Percentiles rank a stretch among this genome's conserved stretches.
phyloP scores from a whole-genome alignment of 92 coral and sea anemone species.

The Umimayanthus kanabou region DNA sequence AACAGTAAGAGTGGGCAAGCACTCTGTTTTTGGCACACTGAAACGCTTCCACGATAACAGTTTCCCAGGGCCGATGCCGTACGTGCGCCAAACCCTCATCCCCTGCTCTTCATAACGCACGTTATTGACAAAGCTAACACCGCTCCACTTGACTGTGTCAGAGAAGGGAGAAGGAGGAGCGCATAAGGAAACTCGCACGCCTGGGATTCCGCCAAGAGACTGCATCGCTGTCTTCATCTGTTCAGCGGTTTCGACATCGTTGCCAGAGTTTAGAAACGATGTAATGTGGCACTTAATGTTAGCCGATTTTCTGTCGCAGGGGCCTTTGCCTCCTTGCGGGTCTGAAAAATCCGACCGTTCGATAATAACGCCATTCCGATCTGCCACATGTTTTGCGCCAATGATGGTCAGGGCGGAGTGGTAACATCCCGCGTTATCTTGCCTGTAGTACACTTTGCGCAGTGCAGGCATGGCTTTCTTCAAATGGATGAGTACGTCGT shows the following conservation, averaged over 20 bases:
- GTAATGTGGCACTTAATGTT: constrained; percentile 12
- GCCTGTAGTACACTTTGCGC: no score
- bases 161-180: neutral
- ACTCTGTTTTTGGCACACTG: no score
- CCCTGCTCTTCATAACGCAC: neutral
- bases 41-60: no score
- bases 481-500: no score
- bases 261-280: constrained; percentile 13
- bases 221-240: constrained; percentile 16
- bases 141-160: neutral
- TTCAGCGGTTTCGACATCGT: constrained; percentile 14
- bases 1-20: no score
- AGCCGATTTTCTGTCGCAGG: constrained; percentile 27
- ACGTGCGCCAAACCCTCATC: no score
- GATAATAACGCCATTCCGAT: neutral
- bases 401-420: constrained; percentile 17
- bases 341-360: constrained; percentile 18
- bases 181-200: constrained; percentile 5
- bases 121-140: constrained; percentile 18
- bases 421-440: constrained; percentile 34
- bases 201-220: constrained; percentile 26
- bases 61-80: no score
- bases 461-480: no score
- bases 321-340: constrained; percentile 23
- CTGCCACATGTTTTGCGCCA: constrained; percentile 4